Evolutionary conservation across 1,140 invertebrate species (phyloP).

Genomic region (Trachymyrmex cornetzi): DNA sequence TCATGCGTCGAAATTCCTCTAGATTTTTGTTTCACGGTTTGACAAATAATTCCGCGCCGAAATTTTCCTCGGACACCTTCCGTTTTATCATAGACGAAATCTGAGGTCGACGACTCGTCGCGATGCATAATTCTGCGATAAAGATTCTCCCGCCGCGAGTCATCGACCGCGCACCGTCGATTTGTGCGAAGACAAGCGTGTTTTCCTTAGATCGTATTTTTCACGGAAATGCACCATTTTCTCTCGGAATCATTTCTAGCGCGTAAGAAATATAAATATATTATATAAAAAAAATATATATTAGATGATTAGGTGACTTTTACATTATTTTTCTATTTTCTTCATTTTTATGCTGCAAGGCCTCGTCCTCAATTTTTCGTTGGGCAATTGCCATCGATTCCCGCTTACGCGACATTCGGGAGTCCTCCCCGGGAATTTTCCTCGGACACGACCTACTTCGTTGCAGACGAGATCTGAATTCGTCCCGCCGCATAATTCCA

Average conservation of each 20-base stretch:
- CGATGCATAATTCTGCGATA: conserved; percentile 54
- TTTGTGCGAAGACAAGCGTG: conserved; percentile 43
- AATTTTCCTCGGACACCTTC: conserved; percentile 36
- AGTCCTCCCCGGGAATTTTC: not conserved
- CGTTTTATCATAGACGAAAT: conserved; percentile 38
- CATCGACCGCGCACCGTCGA: conserved; percentile 41
- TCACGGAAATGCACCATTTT: not conserved
- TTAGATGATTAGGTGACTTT: not conserved
- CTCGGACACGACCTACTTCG: conserved; percentile 51
- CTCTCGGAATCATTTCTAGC: not conserved
- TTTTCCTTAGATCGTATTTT: conserved; percentile 43
- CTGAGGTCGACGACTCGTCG: conserved; percentile 52
- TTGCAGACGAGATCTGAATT: conserved; percentile 24
- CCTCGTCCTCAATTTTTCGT: not conserved
- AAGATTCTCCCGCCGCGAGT: conserved; percentile 25
- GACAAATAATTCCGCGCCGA: not conserved
- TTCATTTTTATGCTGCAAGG: too few relatives aligned
- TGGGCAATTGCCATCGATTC: conserved; percentile 33
- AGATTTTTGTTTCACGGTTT: not conserved
- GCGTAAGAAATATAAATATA: not conserved
- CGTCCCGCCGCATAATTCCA: conserved; percentile 31
- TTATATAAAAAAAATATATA: not conserved
- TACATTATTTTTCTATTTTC: not conserved
- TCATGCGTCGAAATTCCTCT: not conserved
- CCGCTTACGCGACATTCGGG: not conserved